phyloP scores from a whole-genome alignment of 2,888 invertebrate species.

The Bibio marci region DNA sequence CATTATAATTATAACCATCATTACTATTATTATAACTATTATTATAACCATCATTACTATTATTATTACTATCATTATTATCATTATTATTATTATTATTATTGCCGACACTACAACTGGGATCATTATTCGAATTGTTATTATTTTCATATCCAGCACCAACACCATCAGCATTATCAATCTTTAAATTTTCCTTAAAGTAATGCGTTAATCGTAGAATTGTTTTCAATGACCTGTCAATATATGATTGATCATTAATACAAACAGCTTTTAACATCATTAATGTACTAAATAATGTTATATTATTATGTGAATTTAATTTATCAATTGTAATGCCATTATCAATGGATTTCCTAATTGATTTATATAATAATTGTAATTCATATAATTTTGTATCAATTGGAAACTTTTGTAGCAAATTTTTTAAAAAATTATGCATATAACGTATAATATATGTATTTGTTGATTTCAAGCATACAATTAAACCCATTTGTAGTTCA shows the following conservation, averaged over 20 bases:
- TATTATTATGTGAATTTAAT: conserved; percentile 52
- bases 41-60: too few species aligned
- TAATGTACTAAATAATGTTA: conserved; percentile 74
- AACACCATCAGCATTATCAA: too few species aligned
- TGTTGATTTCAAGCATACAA: conserved; percentile 71
- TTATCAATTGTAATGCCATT: conserved; percentile 81
- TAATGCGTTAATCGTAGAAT: conserved; percentile 85
- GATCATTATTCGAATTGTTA: conserved; percentile 38
- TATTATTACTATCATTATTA: too few species aligned
- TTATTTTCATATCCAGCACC: too few species aligned
- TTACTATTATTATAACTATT: too few species aligned
- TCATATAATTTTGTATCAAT: conserved; percentile 77
- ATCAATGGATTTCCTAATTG: conserved; percentile 72
- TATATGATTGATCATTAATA: conserved; percentile 76
- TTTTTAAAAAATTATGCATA: conserved; percentile 72
- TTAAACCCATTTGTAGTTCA: conserved; percentile 75
- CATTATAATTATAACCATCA: too few species aligned
- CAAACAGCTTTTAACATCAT: conserved; percentile 97
- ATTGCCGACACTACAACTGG: conserved; percentile 26
- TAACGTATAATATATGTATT: conserved; percentile 81
- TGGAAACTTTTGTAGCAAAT: conserved; percentile 76
- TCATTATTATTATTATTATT: conserved; percentile 20
- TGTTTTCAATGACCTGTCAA: conserved; percentile 77
- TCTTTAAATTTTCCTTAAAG: conserved; percentile 68
- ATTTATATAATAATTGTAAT: conserved; percentile 76